Conservation (phyloP, 2,113 vertebrate species). For the Paradoxurus hermaphroditus region DNA sequence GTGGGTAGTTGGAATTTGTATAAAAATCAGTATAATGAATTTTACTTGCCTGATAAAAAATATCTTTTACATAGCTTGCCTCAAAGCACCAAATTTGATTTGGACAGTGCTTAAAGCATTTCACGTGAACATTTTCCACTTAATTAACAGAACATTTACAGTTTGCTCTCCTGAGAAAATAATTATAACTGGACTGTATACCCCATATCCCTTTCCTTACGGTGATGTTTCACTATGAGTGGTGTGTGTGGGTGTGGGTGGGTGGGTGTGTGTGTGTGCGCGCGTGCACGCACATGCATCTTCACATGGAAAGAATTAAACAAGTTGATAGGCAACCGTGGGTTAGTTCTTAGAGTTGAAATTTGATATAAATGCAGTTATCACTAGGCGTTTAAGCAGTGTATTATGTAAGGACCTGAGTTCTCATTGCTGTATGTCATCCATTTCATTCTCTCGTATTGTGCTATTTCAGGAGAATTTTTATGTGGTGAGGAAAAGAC, state of each 20-base stretch:
- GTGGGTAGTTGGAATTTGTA: neutral
- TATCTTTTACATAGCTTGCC: neutral
- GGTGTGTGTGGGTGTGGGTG: too few relatives aligned
- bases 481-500: neutral
- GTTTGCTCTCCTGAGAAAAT: neutral
- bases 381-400: neutral
- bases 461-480: neutral
- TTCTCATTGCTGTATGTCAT: neutral
- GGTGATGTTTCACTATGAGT: neutral
- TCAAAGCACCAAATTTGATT: neutral
- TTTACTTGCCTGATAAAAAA: neutral
- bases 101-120: neutral
- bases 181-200: neutral
- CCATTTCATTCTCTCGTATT: neutral
- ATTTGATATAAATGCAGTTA: neutral
- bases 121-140: neutral
- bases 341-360: neutral
- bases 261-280: neutral
- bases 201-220: neutral
- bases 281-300: rapidly evolving
- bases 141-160: neutral
- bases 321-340: neutral
- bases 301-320: neutral
- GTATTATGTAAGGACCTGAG: neutral
- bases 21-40: neutral